Evolutionary conservation across 2,888 invertebrate species (phyloP).

Genomic region (Muscina levida): DNA sequence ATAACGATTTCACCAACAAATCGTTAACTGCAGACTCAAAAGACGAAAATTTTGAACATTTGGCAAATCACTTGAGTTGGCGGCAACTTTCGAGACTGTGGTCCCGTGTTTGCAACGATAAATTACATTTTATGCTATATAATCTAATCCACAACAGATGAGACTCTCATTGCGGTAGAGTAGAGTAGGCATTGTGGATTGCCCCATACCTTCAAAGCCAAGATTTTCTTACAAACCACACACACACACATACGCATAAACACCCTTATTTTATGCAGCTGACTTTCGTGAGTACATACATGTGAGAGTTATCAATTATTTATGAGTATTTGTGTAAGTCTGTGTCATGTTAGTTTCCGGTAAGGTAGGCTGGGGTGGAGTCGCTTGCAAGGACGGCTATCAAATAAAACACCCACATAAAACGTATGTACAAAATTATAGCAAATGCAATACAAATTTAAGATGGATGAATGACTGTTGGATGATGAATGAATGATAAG

Average conservation of each 20-base stretch:
- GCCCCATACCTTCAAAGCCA: no score
- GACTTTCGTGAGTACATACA: no score
- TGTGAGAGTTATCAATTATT: no score
- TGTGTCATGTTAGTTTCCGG: no score
- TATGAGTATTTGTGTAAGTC: no score
- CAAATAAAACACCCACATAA: constrained; percentile 3
- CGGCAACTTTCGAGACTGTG: constrained; percentile 1
- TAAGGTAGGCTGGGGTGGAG: not conserved
- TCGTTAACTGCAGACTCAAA: not conserved
- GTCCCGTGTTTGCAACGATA: constrained; percentile 67
- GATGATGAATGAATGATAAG: constrained; percentile 16
- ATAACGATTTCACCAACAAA: not conserved
- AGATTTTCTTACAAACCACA: no score
- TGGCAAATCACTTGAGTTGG: constrained; percentile 31
- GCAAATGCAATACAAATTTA: not conserved
- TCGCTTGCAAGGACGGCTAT: constrained; percentile 23
- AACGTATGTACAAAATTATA: constrained; percentile 28
- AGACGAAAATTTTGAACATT: constrained; percentile 12
- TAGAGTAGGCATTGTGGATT: not conserved
- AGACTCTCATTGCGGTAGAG: not conserved
- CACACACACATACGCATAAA: no score
- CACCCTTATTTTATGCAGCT: no score
- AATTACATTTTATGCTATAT: constrained; percentile 79
- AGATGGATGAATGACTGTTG: not conserved
- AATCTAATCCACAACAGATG: constrained; percentile 79